phyloP scores from a whole-genome alignment of 1,140 invertebrate genomes.

The Solenopsis invicta region DNA sequence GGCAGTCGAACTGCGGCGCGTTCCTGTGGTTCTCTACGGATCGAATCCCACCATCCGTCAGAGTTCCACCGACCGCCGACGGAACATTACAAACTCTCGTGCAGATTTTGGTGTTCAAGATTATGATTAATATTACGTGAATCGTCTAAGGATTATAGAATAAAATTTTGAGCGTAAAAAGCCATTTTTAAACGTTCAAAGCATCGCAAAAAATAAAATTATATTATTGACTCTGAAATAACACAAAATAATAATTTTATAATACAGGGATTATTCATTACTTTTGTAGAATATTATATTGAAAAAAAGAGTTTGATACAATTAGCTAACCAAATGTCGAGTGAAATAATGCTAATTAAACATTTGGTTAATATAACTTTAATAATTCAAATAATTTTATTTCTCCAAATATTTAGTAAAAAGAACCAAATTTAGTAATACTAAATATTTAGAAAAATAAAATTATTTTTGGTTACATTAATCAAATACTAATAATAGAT shows the following conservation, averaged over 20 bases:
- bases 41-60: conserved; percentile 34
- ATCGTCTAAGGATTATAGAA: background rate
- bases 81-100: background rate
- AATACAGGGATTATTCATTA: background rate
- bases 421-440: too few relatives aligned
- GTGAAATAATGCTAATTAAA: too few relatives aligned
- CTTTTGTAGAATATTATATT: background rate
- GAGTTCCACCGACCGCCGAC: background rate
- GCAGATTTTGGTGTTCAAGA: background rate
- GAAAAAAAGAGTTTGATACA: too few relatives aligned
- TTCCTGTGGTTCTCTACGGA: conserved; percentile 25
- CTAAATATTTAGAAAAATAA: too few relatives aligned
- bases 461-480: too few relatives aligned
- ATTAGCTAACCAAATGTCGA: too few relatives aligned
- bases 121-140: conserved; percentile 14
- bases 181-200: background rate
- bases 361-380: too few relatives aligned
- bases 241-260: background rate
- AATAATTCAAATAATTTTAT: too few relatives aligned
- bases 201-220: background rate
- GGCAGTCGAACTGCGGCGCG: conserved; percentile 73
- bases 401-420: too few relatives aligned
- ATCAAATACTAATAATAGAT: too few relatives aligned
- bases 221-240: background rate
- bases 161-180: background rate